A percentile compares a stretch with the other conserved stretches of the same genome.
phyloP scores from a whole-genome alignment of 2,113 vertebrate species.

The Odontesthes bonariensis region DNA sequence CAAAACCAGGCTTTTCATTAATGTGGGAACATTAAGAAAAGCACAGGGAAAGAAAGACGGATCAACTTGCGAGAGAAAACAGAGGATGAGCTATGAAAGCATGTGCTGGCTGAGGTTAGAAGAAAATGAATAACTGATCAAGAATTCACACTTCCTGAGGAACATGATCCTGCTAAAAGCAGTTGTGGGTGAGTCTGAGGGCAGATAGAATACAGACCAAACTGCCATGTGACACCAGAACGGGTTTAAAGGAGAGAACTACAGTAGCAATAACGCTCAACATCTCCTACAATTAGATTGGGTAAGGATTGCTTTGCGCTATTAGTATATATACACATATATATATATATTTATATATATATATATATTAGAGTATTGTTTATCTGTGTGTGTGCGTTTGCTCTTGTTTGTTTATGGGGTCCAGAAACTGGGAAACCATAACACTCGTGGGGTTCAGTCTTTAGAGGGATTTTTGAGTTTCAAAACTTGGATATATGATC shows the following conservation, averaged over 20 bases:
- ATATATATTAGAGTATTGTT: conserved; percentile 20
- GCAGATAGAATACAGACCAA: conserved; percentile 12
- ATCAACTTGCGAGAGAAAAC: neutral
- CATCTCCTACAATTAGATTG: conserved; percentile 23
- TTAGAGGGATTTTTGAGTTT: too few relatives aligned
- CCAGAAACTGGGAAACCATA: too few relatives aligned
- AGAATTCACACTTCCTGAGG: neutral
- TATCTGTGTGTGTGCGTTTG: neutral
- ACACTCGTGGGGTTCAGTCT: too few relatives aligned
- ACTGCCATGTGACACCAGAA: conserved; percentile 22
- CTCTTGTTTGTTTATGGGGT: too few relatives aligned
- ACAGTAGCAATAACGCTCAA: conserved; percentile 4
- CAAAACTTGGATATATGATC: too few relatives aligned
- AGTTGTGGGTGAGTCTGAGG: neutral
- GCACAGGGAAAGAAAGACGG: neutral
- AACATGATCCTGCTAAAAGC: conserved; percentile 10
- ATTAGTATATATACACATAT: too few relatives aligned
- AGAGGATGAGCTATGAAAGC: conserved; percentile 7
- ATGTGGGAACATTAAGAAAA: neutral
- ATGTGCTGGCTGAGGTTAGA: neutral
- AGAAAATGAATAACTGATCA: conserved; percentile 8
- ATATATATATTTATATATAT: too few relatives aligned
- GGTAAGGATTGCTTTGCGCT: conserved; percentile 6
- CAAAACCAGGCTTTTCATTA: neutral
- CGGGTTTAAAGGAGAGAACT: neutral